phyloP scores from a whole-genome alignment of 2,888 invertebrate genomes.

The Choreutis nemorana region DNA sequence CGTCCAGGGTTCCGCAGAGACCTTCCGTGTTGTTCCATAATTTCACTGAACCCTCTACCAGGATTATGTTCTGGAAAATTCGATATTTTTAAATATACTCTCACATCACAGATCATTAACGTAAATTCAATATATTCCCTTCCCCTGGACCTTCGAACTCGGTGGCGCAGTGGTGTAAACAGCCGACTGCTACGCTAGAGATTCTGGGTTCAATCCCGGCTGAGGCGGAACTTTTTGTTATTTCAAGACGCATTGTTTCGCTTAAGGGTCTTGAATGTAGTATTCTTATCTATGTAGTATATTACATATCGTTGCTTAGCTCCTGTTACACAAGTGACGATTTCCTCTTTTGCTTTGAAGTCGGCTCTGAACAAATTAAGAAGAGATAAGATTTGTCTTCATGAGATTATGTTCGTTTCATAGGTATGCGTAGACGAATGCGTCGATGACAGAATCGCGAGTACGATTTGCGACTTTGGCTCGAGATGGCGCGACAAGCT shows the following conservation, averaged over 20 bases:
- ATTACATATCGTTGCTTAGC: background rate
- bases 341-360: background rate
- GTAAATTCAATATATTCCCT: too few relatives aligned
- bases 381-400: too few relatives aligned
- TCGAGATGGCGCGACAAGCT: constrained; percentile 74
- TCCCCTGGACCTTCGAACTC: too few relatives aligned
- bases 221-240: too few relatives aligned
- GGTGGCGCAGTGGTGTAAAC: too few relatives aligned
- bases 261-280: too few relatives aligned
- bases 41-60: constrained; percentile 71
- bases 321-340: background rate
- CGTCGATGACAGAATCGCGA: constrained; percentile 24
- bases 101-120: too few relatives aligned
- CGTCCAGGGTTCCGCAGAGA: constrained; percentile 82
- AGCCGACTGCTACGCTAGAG: too few relatives aligned
- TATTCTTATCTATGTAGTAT: background rate
- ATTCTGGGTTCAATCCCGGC: too few relatives aligned
- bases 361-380: too few relatives aligned
- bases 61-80: constrained; percentile 68
- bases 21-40: constrained; percentile 84
- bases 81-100: too few relatives aligned
- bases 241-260: too few relatives aligned
- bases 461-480: constrained; percentile 60
- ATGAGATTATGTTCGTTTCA: constrained; percentile 3
- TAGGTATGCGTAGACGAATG: constrained; percentile 49